Evolutionary conservation across 2,888 invertebrate genomes (phyloP), one percentile per base, ranked within the genome.

Genomic region (Unio pictorum): DNA sequence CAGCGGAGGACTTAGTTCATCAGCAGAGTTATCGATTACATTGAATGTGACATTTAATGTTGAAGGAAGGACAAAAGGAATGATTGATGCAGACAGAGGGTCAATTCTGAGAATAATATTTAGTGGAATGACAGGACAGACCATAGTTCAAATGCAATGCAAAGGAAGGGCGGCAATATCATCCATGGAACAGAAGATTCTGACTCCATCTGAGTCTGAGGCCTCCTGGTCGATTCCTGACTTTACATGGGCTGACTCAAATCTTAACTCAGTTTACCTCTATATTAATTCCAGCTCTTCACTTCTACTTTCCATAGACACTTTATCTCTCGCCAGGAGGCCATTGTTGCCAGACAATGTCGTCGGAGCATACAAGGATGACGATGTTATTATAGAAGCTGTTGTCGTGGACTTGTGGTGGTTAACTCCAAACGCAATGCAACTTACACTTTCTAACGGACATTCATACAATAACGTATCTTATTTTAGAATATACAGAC

Each of bases 391-490:
- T 15, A 75, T 84, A 30, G 81, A 83, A 55, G 82, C 74, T 0
- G 74, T 80, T 1, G 76, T 79, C 60, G 79, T 82, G 20, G 80
- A 84, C 65, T 81, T 84, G 61, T 83, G 81, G 79, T 84, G 82
- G 82, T 66, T 79, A 3, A 73, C 78, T 56, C 84, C 84, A 11
- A 77, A 83, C 54, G 72, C 79, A 0, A 84, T 82, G 82, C 68
- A 71, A 1, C 71, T 83, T 7, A 71, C 71, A 26, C 65, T 79
- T 20, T 72, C 77, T 15, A 79, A 69, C 30, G 75, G 75, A 3
- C 66, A 73, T 5, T 68, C 67, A 15, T 76, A 71, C 30, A 67
- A 80, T 65, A 75, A 77, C 57, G 75, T 78, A 0, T 79, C 81
- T 15, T 83, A 81, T 63, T 78, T 84, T 28, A 68, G 79, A n/a